Conservation (phyloP, 2,797 vertebrate genomes). For the Philypnodon macrostomus region DNA sequence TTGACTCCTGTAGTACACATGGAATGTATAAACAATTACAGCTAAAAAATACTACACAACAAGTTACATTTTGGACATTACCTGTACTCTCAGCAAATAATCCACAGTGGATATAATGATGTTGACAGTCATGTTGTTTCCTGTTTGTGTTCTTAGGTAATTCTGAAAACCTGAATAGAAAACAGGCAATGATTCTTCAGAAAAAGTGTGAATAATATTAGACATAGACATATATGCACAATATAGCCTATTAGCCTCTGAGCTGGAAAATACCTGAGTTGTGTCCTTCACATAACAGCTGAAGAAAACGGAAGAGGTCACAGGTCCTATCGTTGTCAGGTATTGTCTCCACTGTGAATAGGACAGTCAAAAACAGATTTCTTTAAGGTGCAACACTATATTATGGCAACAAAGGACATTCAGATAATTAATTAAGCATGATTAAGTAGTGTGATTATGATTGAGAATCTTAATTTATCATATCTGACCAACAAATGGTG, state of each 20-base stretch:
- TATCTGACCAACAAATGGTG: neutral
- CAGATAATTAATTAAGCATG: neutral
- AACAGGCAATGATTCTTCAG: too few relatives aligned
- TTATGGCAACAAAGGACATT: constrained; percentile 30
- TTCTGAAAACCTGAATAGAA: constrained; percentile 87
- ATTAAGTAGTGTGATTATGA: too few relatives aligned
- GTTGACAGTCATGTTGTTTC: constrained; percentile 96
- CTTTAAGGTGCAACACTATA: constrained; percentile 46
- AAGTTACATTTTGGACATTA: constrained; percentile 35
- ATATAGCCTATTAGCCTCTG: neutral
- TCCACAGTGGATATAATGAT: constrained; percentile 96
- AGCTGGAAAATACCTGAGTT: constrained; percentile 83
- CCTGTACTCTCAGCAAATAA: constrained; percentile 93
- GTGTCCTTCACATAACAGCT: constrained; percentile 96
- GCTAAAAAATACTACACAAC: neutral
- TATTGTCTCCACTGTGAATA: constrained; percentile 85
- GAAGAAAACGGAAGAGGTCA: constrained; percentile 94
- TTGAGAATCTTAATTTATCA: too few relatives aligned
- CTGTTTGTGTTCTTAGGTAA: constrained; percentile 92
- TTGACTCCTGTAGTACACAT: constrained; percentile 82
- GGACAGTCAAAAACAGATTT: constrained; percentile 28
- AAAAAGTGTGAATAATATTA: too few relatives aligned
- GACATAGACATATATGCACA: neutral
- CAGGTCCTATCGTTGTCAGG: constrained; percentile 90
- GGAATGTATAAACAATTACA: neutral